Evolutionary conservation across 2,113 vertebrate species (phyloP), one percentile per base, ranked within the genome.

Genomic region (Hucho hucho): DNA sequence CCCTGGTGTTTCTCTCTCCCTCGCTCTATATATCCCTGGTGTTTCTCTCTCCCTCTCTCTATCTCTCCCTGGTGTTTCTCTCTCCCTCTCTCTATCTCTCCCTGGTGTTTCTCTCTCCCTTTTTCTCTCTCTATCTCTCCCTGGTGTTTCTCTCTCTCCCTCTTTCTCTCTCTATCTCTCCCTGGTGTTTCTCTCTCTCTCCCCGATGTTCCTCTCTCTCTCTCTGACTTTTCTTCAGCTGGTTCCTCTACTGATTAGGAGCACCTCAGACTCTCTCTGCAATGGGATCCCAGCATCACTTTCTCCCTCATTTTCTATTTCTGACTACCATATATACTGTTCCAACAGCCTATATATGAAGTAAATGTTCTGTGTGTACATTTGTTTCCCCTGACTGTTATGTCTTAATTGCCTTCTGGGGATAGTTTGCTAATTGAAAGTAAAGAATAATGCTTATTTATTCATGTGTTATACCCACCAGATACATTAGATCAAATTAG

Each of bases 291-390:
- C 53, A 24, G 58, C 64, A 2, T 66, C 29, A 7, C 28, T 16
- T 16, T 25, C 61, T 5, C 11, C n/a, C 26, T 67, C 4, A 32
- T 28, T 32, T 18, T 18, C 13, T 18, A 53, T 18, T 53, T 18
- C 49, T 53, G 49, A 53, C 28, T 79, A 32, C 56, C 72, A 87
- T 79, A 82, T 81, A 78, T 80, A 80, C 56, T 64, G 68, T 0
- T 29, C 37, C 18, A 65, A 69, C 56, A 69, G 49, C 18, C 32
- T 76, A 83, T 84, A 83, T 78, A 75, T 81, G 74, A 75, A 64
- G 77, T 81, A 22, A 0, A 66, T 70, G 65, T 81, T 81, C 29
- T 70, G 49, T 78, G 66, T 9, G 29, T 32, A 37, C 7, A 4
- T 32, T 37, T 76, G 25, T 73, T 43, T 65, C 72, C 71, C 66